Evolutionary conservation across 2,888 invertebrate genomes (phyloP).

Genomic region (Drosophila longiperda): DNA sequence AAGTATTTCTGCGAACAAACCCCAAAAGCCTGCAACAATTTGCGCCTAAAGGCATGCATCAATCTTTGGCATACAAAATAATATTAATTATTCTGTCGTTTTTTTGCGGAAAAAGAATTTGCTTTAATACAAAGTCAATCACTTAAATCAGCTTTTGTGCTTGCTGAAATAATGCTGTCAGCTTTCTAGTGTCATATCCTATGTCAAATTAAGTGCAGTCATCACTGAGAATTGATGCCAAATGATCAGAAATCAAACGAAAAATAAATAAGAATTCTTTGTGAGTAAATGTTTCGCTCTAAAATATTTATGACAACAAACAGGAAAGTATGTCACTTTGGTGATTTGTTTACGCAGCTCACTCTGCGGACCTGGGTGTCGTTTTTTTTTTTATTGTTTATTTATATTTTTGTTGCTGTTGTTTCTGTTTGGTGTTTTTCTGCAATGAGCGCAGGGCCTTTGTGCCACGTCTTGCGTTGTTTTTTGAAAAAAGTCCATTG

Average conservation of each 20-base stretch:
- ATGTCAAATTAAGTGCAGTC: constrained; percentile 70
- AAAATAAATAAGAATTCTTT: constrained; percentile 29
- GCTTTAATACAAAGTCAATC: constrained; percentile 20
- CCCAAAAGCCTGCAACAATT: constrained; percentile 1
- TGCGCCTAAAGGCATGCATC: constrained; percentile 47
- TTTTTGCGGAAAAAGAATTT: background rate
- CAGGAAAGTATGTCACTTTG: constrained; percentile 76
- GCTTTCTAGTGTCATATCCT: constrained; percentile 64
- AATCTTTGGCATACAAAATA: background rate
- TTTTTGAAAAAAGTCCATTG: constrained; percentile 62
- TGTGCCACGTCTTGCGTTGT: constrained; percentile 9
- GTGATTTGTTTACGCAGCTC: constrained; percentile 77
- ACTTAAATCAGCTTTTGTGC: constrained; percentile 9
- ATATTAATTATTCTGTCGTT: background rate
- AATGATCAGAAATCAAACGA: constrained; percentile 36
- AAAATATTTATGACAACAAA: constrained; percentile 74
- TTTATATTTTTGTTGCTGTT: constrained; percentile 15
- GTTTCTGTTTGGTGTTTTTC: constrained; percentile 4
- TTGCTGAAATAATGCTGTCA: constrained; percentile 64
- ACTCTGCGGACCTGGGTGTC: constrained; percentile 55
- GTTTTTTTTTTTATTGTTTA: constrained; percentile 19
- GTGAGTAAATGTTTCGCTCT: constrained; percentile 33
- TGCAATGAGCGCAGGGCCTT: constrained; percentile 45
- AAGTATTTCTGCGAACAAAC: background rate
- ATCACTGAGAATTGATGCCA: constrained; percentile 56